A percentile compares a stretch with the other conserved stretches of the same genome.
These are phyloP conservation scores for Hydropotes inermis DNA, from an alignment of 2,113 vertebrate species.

Conservation along the genomic window DNA sequence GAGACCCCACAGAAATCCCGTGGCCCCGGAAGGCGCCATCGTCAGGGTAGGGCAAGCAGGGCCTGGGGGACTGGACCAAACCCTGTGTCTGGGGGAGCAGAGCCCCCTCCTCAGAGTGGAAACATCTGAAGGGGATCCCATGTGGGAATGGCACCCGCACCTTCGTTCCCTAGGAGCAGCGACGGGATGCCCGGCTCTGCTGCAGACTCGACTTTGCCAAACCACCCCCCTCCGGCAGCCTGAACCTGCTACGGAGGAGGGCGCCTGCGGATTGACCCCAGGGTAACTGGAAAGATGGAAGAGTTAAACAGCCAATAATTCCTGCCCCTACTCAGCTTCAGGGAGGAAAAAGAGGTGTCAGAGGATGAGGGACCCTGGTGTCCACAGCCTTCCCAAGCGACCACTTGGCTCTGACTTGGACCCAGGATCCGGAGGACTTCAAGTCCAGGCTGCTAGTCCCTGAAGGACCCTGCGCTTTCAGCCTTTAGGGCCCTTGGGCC, in stretches of 20 bases:
- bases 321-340: background rate
- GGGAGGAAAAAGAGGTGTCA: background rate
- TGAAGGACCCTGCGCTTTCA: background rate
- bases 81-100: background rate
- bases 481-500: background rate
- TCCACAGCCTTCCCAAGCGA: constrained; percentile 13
- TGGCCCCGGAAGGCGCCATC: background rate
- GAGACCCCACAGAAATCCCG: background rate
- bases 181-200: constrained; percentile 29
- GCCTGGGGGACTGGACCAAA: background rate
- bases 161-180: constrained; percentile 27
- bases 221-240: background rate
- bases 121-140: constrained; percentile 2
- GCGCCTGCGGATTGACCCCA: background rate
- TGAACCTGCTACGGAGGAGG: background rate
- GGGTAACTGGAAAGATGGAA: constrained; percentile 31
- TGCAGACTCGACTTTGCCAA: constrained; percentile 49
- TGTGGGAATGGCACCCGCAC: background rate
- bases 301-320: background rate
- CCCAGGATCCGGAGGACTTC: background rate
- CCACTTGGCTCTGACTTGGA: constrained; percentile 37
- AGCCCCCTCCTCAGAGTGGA: background rate
- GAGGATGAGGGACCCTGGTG: background rate
- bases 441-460: constrained; percentile 12
- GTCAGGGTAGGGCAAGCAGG: background rate